These are phyloP conservation scores for Orthonychiurus folsomi DNA, from an alignment of 2,888 invertebrate genomes.

Conservation along the genomic window DNA sequence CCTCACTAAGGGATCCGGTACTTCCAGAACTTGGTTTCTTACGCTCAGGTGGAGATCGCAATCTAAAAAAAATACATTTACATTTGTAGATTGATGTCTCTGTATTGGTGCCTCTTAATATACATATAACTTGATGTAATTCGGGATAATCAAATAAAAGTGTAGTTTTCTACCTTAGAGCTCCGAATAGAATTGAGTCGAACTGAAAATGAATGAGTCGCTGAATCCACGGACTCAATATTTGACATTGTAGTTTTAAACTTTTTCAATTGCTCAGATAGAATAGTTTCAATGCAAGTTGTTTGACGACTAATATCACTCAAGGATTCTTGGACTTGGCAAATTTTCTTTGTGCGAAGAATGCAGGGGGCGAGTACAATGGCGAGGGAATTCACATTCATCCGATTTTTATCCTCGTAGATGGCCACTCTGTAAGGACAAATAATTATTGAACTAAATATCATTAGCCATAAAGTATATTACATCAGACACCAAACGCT, in stretches of 20 bases:
- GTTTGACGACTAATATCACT: conserved; percentile 84
- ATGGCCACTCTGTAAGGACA: conserved; percentile 58
- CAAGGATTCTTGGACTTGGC: conserved; percentile 84
- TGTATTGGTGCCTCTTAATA: no score
- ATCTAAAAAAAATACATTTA: conserved; percentile 19
- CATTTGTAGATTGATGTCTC: not conserved
- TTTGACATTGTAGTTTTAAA: conserved; percentile 77
- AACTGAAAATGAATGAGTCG: conserved; percentile 73
- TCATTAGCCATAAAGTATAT: not conserved
- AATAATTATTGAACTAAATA: conserved; percentile 11
- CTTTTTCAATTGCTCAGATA: conserved; percentile 73
- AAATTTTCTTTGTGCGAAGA: conserved; percentile 71
- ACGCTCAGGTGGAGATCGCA: conserved; percentile 31
- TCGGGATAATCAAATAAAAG: not conserved
- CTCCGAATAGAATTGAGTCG: conserved; percentile 67
- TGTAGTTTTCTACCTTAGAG: conserved; percentile 52
- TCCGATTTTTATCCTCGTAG: conserved; percentile 77
- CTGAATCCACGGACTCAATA: conserved; percentile 80
- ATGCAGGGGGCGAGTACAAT: conserved; percentile 94
- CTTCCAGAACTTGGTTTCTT: conserved; percentile 30
- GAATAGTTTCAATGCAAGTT: conserved; percentile 80
- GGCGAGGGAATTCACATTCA: conserved; percentile 83
- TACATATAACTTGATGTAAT: no score
- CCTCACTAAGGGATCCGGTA: conserved; percentile 34
- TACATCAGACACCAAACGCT: not conserved